Base-by-base conservation (phyloP, 2,797 vertebrate species). In the Acomys russatus region DNA sequence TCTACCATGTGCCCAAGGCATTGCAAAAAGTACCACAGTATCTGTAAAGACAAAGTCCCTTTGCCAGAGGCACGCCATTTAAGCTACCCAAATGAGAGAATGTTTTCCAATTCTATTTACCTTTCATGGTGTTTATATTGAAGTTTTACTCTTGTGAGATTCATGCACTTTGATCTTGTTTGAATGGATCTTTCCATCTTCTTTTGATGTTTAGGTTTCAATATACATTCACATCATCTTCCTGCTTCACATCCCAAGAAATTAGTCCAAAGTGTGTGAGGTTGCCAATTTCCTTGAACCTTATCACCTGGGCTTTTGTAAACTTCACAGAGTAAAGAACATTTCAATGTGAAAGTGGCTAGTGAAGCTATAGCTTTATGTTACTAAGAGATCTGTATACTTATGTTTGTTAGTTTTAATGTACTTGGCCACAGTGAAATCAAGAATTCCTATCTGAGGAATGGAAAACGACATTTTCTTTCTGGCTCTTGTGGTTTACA, bases 141-240 rank as follows among this genome's bases (percentile, higher is more conserved):
- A 94, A 97, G 80, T 95, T 98, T 97, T 95, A 61, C 92, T 96
- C 96, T 95, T 68, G 63, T 30, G 28, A 74, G 91, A 97, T 94
- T 44, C 82, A 59, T 33, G 35, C 61, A 77, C 98, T 99, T 99
- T 98, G 98, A 98, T 98, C 98, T 97, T 97, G 94, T 96, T 97
- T 97, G 96, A 97, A 97, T 97, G 95, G 49, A 96, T 98, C 98
- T 98, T 92, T 96, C 96, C 97, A 97, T 96, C 95, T 94, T 98
- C 97, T 98, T 98, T 98, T 98, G 98, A 98, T 97, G 97, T 98
- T 92, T 94, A 64, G 15, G 96, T 97, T 97, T 98, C 90, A 96
- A 95, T 97, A 9, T 80, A 97, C 78, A 96, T 97, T 77, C 88
- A 94, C 82, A 59, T 94, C 70, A 83, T 94, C 87, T 96, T 88